Evolutionary conservation across 2,888 invertebrate genomes (phyloP), one percentile per base, ranked within the genome.

Genomic region (Meiosimyza decipiens): DNA sequence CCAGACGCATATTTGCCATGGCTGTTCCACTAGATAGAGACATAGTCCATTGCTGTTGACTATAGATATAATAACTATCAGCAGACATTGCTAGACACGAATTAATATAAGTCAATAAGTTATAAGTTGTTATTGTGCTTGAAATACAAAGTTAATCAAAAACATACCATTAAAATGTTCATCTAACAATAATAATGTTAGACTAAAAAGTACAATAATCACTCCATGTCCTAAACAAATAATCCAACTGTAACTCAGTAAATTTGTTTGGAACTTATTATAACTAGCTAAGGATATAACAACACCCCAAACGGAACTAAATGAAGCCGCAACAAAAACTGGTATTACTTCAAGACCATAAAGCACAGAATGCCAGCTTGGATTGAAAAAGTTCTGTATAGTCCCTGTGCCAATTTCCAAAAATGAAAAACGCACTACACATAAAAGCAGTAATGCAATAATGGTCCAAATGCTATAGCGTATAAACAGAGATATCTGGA

Each of bases 301-400:
- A 9, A 93, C 92, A 40, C 95, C 95, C 92, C 94, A 94, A 1
- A 94, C 94, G 0, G 94, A 92, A 0, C 96, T 96, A 33, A 96
- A 91, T 0, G 95, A 95, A 83, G 92, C 95, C 85, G 96, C 64
- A 6, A 50, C n/a, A 67, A 81, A 64, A 0, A 81, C 12, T 2
- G 80, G 71, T 40, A 80, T 71, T 0, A 65, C 57, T 28, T 28
- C 28, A 28, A 28, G 28, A 28, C 28, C 28, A 28, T 28, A 28
- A 3, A 0, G 3, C 28, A 28, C 28, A 28, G 28, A 4, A 28
- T 3, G 4, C 28, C 28, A 28, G 0, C 18, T 3, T 0, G 71
- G 6, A 9, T 74, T 77, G 0, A 73, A 0, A 0, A 71, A 0
- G 52, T 6, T 75, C 13, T 1, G 81, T 79, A 4, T 79, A 79